Evolutionary conservation across 2,113 vertebrate genomes (phyloP).

Genomic region (Piprites chloris): DNA sequence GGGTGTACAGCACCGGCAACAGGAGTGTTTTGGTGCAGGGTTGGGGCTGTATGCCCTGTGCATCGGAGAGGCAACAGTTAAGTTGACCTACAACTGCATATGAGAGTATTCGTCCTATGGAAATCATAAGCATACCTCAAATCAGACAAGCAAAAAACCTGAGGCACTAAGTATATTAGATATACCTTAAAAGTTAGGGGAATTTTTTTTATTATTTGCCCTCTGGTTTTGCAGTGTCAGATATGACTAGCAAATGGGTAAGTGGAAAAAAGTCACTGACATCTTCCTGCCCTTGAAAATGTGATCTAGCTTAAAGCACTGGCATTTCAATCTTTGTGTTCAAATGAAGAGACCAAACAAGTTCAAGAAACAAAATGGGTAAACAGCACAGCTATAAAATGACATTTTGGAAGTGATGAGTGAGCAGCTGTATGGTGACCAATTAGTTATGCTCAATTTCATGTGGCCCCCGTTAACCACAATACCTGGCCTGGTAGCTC

Average conservation of each 20-base stretch:
- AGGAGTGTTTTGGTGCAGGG: not conserved
- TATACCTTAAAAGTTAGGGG: not conserved
- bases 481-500: not conserved
- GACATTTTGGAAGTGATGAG: not conserved
- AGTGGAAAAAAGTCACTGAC: not conserved
- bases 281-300: not conserved
- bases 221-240: not conserved
- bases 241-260: not conserved
- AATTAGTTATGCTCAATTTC: not conserved
- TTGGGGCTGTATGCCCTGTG: not conserved
- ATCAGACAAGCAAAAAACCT: fast-evolving
- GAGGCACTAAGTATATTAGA: not conserved
- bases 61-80: not conserved
- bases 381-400: not conserved
- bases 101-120: not conserved
- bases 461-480: not conserved
- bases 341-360: not conserved
- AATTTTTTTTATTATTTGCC: not conserved
- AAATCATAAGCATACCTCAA: not conserved
- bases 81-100: not conserved
- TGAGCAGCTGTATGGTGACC: not conserved
- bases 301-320: not conserved
- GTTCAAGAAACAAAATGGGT: not conserved
- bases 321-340: not conserved
- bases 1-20: not conserved